Conservation (phyloP, 2,113 vertebrate genomes). For the Crotalus helleri region DNA sequence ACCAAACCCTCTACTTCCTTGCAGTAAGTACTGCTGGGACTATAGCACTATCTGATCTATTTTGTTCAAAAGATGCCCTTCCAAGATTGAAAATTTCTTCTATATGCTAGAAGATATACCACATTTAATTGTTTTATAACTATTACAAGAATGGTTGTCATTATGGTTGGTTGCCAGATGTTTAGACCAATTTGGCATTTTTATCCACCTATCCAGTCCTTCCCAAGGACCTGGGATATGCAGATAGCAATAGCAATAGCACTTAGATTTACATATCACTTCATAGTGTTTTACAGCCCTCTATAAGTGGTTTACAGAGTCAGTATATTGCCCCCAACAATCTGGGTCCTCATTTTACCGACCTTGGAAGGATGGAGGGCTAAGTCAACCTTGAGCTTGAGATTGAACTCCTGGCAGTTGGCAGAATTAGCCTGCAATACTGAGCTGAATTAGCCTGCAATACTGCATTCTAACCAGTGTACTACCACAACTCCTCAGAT, state of each 20-base stretch:
- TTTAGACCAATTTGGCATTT: not conserved
- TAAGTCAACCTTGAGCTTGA: not conserved
- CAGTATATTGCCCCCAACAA: not conserved
- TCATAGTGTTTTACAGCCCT: not conserved
- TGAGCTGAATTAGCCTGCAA: not conserved
- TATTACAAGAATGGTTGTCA: not conserved
- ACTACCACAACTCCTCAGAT: not conserved
- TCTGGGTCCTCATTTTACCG: not conserved
- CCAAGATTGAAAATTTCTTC: not conserved
- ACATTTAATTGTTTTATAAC: rapidly evolving
- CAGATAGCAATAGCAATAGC: not conserved
- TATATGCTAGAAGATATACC: not conserved
- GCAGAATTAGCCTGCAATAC: not conserved
- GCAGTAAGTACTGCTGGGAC: no score
- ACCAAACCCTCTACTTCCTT: no score
- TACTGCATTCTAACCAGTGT: not conserved
- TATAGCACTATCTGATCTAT: not conserved
- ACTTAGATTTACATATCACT: not conserved
- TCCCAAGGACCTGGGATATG: not conserved
- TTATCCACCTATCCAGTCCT: not conserved
- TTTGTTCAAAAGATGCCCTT: not conserved
- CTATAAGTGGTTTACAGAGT: not conserved
- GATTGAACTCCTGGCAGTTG: not conserved
- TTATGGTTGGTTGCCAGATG: not conserved
- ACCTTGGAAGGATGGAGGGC: not conserved